Percentiles rank a stretch among this genome's conserved stretches.
These are phyloP conservation scores for Macroramphosus scolopax DNA, from an alignment of 2,797 vertebrate species.

Conservation along the genomic window DNA sequence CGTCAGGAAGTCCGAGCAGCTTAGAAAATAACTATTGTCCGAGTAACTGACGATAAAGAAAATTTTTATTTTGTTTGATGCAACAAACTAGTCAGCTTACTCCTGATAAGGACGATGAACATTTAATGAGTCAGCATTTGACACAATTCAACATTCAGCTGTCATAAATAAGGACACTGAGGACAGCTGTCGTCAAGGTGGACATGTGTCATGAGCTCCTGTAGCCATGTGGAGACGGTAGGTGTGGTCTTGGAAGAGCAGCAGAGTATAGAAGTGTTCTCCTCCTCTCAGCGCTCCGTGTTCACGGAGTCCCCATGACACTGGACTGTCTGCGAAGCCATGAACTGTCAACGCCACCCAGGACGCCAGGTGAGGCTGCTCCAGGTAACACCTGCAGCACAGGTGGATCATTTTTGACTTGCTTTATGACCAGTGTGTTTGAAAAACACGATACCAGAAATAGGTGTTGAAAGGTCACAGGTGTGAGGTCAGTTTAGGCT, in stretches of 20 bases:
- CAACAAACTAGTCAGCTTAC: no score
- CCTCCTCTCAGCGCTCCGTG: constrained; percentile 87
- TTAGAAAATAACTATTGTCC: no score
- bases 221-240: constrained; percentile 88
- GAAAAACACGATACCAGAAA: no score
- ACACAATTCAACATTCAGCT: no score
- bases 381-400: constrained; percentile 79
- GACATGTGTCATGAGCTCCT: constrained; percentile 82
- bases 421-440: no score
- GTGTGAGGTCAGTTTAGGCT: constrained; percentile 1
- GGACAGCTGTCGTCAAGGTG: constrained; percentile 73
- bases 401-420: neutral
- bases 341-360: constrained; percentile 88
- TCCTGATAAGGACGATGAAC: no score
- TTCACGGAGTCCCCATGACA: constrained; percentile 84
- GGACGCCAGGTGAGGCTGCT: constrained; percentile 68
- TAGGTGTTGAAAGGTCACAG: constrained; percentile 60
- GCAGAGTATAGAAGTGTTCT: constrained; percentile 88
- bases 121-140: no score
- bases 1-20: no score
- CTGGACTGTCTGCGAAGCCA: constrained; percentile 89
- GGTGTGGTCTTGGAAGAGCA: constrained; percentile 84
- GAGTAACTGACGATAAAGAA: no score
- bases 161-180: no score
- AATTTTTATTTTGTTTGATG: no score